Evolutionary conservation across 1,140 invertebrate species (phyloP).

Genomic region (Drosophila persimilis): DNA sequence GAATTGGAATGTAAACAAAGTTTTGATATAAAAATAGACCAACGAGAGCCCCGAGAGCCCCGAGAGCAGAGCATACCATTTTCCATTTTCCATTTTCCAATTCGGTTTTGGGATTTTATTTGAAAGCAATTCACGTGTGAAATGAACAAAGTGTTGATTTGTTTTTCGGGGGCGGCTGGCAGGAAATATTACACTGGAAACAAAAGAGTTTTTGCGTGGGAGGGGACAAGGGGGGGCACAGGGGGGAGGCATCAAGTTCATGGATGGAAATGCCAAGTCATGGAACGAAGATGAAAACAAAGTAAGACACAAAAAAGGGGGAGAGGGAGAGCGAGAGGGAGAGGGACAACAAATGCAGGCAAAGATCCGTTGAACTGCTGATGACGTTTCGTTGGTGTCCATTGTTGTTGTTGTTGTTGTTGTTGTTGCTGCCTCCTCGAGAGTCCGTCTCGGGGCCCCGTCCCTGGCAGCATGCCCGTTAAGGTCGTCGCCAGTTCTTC

Average conservation of each 20-base stretch:
- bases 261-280: conserved; percentile 52
- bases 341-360: conserved; percentile 39
- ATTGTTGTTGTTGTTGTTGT: conserved; percentile 25
- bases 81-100: conserved; percentile 1
- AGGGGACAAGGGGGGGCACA: conserved; percentile 4
- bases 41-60: conserved; percentile 25
- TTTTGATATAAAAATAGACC: conserved; percentile 59
- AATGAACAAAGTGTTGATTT: conserved; percentile 78
- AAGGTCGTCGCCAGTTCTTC: conserved; percentile 40
- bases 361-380: conserved; percentile 50
- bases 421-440: too few relatives aligned
- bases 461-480: conserved; percentile 27
- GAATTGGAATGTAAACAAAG: conserved; percentile 66
- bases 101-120: conserved; percentile 48
- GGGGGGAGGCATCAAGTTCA: conserved; percentile 57
- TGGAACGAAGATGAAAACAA: conserved; percentile 6
- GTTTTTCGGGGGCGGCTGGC: conserved; percentile 33
- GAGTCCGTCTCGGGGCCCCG: conserved; percentile 9
- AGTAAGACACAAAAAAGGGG: background rate
- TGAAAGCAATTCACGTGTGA: conserved; percentile 74
- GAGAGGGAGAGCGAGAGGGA: background rate
- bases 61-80: too few relatives aligned
- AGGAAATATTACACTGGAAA: conserved; percentile 64
- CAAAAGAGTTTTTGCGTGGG: conserved; percentile 55
- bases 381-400: conserved; percentile 39